Base-by-base conservation (phyloP, 2,797 vertebrate genomes). In the Clarias pachynema region DNA sequence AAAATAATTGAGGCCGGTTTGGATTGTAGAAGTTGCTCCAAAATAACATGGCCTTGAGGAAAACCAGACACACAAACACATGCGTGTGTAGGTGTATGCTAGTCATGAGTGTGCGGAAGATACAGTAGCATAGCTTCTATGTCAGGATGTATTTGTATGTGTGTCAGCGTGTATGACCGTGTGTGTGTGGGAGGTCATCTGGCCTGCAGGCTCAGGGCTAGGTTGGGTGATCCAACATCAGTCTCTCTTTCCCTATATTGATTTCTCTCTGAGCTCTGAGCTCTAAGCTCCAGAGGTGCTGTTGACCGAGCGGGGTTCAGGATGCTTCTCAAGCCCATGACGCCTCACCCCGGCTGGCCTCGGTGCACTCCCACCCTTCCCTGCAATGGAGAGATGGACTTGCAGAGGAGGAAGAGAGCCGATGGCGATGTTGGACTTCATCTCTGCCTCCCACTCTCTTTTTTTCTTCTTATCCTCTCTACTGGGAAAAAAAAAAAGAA, bases 271-370 rank as follows among this genome's bases (percentile, higher is more conserved):
- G 82, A 65, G 60, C 91, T 86, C 88, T 86, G 91, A 91, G 91
- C 91, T 86, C 88, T 86, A 90, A 91, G 91, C 94, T 95, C 92
- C 93, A 93, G 92, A 93, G 94, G 92, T 94, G 91, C 90, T 90
- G 92, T 87, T 82, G 92, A 93, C 93, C 94, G 90, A 91, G 89
- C 79, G 93, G 93, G 92, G 93, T 89, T 88, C 90, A 91, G 86
- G 91, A 90, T 92, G 92, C 92, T 91, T 93, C 92, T 89, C 90
- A 93, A 80, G 92, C 94, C 94, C 94, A 95, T 93, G 91, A 88
- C 29, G 85, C 92, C 91, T 93, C 89, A 84, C 82, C 92, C 91
- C 29, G 89, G 88, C 88, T 87, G 91, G 92, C 93, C 92, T 93
- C 88, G 84, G 81, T 89, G 84, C 86, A 91, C 92, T 94, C 89